Percentiles rank a stretch among this genome's conserved stretches.
Conservation (phyloP, 2,888 invertebrate genomes). For the Strigamia transsilvanica region DNA sequence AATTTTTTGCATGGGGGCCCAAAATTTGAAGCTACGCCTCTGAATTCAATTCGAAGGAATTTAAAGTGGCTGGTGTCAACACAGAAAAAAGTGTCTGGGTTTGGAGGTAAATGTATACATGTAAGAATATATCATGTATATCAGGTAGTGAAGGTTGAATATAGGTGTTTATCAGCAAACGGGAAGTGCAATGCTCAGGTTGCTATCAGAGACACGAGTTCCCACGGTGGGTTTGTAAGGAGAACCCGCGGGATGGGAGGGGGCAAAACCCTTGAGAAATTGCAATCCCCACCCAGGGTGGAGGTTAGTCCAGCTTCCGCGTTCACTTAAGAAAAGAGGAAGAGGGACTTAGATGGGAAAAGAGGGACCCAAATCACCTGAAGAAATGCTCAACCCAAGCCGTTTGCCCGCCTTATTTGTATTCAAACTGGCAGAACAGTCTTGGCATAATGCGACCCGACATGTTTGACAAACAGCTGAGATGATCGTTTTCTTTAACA, state of each 20-base stretch:
- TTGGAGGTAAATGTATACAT: not conserved
- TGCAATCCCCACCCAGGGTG: constrained; percentile 42
- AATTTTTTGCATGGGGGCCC: too few relatives aligned
- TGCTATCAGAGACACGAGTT: constrained; percentile 39
- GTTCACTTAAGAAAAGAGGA: constrained; percentile 46
- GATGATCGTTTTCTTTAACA: not conserved
- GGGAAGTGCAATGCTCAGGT: constrained; percentile 43
- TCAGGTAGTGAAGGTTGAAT: not conserved
- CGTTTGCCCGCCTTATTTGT: constrained; percentile 13
- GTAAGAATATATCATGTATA: constrained; percentile 2
- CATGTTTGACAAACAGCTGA: constrained; percentile 30
- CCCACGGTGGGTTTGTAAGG: constrained; percentile 37
- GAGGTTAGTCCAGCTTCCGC: constrained; percentile 48
- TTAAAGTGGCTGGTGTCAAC: too few relatives aligned
- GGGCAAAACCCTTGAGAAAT: constrained; percentile 43
- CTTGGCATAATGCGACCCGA: constrained; percentile 7
- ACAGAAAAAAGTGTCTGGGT: constrained; percentile 25
- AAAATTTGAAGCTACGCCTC: too few relatives aligned
- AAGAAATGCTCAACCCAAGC: constrained; percentile 27
- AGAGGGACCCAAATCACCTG: constrained; percentile 10
- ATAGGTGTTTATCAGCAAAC: constrained; percentile 37
- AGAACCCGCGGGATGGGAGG: constrained; percentile 39
- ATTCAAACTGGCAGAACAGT: constrained; percentile 18
- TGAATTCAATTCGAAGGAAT: too few relatives aligned
- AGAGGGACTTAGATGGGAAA: constrained; percentile 40